Evolutionary conservation across 2,888 invertebrate genomes (phyloP), one percentile per base, ranked within the genome.

Genomic region (Ochlodes sylvanus): DNA sequence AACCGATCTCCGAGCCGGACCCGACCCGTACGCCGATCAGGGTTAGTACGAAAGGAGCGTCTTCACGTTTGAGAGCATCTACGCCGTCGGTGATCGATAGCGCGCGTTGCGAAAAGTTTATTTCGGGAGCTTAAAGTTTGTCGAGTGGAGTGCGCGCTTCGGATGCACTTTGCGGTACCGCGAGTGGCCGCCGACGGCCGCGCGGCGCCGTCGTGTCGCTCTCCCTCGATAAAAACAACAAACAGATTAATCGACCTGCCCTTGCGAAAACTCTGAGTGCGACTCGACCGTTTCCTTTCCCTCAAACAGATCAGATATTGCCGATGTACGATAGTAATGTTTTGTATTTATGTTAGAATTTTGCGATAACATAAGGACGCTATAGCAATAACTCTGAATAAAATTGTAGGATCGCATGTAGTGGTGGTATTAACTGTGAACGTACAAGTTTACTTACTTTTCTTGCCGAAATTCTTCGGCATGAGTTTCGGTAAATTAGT

Each of bases 341-440:
- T 88, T 88, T 86, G 84, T 88, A 89, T 87, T 87, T 82, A 86
- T 84, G 81, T 83, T 87, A 81, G 80, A 89, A 87, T 86, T 86
- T 86, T 84, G 82, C 90, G 86, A 90, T 90, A 88, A 90, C 87
- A 88, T 90, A 88, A 89, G 82, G 83, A 81, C 77, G 77, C 80
- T 86, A 85, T 85, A 83, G 83, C 89, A 89, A 88, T 88, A 89
- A 85, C 85, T 82, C 76, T 83, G 84, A 92, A 91, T 92, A 87
- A 91, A 92, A 91, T 92, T 89, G 88, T 89, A 82, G 85, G 86
- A 91, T 91, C 87, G 91, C 90, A 90, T 91, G 91, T 89, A 89
- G 89, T 84, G 83, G 86, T 86, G 89, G 85, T 89, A 91, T 92
- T 92, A 91, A 83, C 88, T 81, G 86, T 86, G 88, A 87, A 85